Base-by-base conservation (phyloP, 2,113 vertebrate species). In the Ellobius talpinus region DNA sequence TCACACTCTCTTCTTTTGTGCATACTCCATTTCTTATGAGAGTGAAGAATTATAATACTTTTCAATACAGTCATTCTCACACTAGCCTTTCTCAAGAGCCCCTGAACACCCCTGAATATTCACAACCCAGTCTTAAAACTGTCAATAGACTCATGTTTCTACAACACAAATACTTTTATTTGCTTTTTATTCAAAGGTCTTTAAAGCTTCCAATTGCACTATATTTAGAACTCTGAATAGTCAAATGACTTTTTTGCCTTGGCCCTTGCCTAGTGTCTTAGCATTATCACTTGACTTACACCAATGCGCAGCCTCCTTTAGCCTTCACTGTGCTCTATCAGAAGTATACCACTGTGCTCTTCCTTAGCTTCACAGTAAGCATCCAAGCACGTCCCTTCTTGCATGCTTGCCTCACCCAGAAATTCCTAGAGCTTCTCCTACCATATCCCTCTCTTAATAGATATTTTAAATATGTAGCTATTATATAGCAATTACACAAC, bases 311-410 rank as follows among this genome's bases (percentile, higher is more conserved):
- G 5, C 24, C 7, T 39, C 12, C 7, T 58, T 26, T 23, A n/a
- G 7, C 19, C 11, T 91, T 21, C 61, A 6, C n/a, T 73, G 1
- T 39, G 5, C 8, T 21, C 45, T 11, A 31, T 9, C 47, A 58
- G 31, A 16, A 73, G 7, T 9, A 13, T 4, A 0, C 5, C 21
- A 3, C 33, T 42, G 42, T 1, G 1, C 0, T 19, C 42, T 68
- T 77, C 13, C 31, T 26, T 9, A 61, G 76, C 86, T 84, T 66
- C 70, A 45, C 36, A 58, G 23, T 55, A 6, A 92, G 73, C 3
- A 29, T 50, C 23, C 36, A 92, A 66, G 1, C 24, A 14, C 4
- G 5, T 88, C 52, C 7, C 33, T 12, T 66, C 58, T 33, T 81
- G 3, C 14, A 61, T 36, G 61, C 33, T 81, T 88, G 11, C 10